These are phyloP conservation scores for Cepphus grylle DNA, from an alignment of 2,113 vertebrate species.

Conservation along the genomic window DNA sequence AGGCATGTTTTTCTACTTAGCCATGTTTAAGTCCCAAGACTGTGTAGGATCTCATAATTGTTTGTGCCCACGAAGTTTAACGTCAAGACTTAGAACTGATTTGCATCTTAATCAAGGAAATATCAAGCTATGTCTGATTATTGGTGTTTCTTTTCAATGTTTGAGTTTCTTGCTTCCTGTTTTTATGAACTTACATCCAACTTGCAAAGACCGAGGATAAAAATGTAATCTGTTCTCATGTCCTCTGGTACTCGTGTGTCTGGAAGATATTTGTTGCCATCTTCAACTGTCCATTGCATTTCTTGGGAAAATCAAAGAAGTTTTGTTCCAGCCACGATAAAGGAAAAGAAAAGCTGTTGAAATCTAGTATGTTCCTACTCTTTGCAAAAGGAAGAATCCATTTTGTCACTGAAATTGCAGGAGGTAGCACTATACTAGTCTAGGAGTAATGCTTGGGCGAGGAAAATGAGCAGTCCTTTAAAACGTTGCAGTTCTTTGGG, in stretches of 20 bases:
- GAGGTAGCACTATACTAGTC: background rate
- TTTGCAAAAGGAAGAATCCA: background rate
- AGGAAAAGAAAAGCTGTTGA: background rate
- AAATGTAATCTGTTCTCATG: background rate
- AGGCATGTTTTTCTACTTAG: constrained; percentile 29
- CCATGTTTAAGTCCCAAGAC: background rate
- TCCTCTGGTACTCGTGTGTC: fast-evolving
- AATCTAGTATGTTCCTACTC: background rate
- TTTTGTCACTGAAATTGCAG: background rate
- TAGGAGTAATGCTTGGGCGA: background rate
- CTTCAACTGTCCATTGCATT: background rate
- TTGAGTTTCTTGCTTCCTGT: background rate
- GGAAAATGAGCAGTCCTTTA: background rate
- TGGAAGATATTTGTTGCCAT: background rate
- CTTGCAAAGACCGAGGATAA: background rate
- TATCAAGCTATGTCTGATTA: background rate
- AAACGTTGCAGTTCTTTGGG: background rate
- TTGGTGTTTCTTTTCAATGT: background rate
- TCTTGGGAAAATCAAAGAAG: background rate
- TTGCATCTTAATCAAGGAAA: background rate
- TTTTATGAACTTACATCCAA: background rate
- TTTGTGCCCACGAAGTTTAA: background rate
- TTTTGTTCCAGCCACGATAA: background rate
- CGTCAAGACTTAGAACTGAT: background rate
- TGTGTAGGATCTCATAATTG: background rate